phyloP scores from a whole-genome alignment of 2,888 invertebrate species.

The Nomada lathburiana region DNA sequence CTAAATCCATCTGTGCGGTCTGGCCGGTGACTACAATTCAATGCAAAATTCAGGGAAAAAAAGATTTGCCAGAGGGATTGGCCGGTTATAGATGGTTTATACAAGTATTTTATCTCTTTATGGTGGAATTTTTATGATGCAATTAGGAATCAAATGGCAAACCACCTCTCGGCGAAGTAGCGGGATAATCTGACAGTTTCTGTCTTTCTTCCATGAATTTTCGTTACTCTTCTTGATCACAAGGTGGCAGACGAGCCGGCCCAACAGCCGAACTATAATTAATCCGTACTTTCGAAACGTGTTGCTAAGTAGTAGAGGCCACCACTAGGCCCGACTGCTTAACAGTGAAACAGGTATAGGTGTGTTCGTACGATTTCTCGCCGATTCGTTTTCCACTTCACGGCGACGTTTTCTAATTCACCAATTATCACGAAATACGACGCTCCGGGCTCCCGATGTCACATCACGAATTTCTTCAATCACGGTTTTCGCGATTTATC shows the following conservation, averaged over 20 bases:
- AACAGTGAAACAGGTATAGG: conserved; percentile 20
- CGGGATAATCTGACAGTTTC: background rate
- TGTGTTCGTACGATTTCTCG: conserved; percentile 12
- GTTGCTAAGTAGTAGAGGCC: conserved; percentile 40
- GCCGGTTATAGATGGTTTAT: background rate
- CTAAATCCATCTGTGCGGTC: conserved; percentile 7
- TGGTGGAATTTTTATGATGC: conserved; percentile 49
- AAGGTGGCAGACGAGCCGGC: background rate
- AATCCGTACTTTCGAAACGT: conserved; percentile 44
- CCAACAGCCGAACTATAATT: background rate
- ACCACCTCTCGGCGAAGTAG: background rate
- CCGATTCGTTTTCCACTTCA: too few relatives aligned
- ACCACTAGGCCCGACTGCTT: conserved; percentile 3
- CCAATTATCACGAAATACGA: background rate
- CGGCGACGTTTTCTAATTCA: conserved; percentile 34
- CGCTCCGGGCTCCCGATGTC: background rate
- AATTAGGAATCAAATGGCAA: conserved; percentile 19
- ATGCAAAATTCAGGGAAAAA: background rate
- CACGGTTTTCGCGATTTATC: background rate
- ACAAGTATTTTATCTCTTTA: conserved; percentile 1
- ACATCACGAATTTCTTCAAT: background rate
- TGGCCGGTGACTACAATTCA: conserved; percentile 13
- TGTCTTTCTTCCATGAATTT: background rate
- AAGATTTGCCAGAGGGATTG: background rate
- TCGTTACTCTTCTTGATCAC: background rate